These are phyloP conservation scores for Halichoerus grypus DNA, from an alignment of 2,113 vertebrate species.

Conservation along the genomic window DNA sequence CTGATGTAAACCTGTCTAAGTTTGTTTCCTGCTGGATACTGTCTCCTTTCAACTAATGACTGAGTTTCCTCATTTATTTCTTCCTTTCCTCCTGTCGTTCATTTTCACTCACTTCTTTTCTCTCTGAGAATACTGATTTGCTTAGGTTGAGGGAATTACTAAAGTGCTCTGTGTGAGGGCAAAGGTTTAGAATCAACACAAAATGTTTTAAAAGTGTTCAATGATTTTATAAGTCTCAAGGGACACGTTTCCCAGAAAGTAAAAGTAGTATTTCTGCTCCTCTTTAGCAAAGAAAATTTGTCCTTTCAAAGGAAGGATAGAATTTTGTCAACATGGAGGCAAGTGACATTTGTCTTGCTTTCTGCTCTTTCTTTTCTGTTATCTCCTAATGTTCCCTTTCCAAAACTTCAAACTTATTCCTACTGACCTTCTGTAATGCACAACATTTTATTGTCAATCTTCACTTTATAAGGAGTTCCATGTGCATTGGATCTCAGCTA, in stretches of 20 bases:
- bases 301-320: background rate
- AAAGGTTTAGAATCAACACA: constrained; percentile 1
- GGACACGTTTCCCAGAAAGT: background rate
- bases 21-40: background rate
- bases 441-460: background rate
- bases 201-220: background rate
- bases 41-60: background rate
- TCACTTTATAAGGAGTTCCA: background rate
- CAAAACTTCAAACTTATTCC: background rate
- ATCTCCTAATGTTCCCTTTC: background rate
- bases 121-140: background rate
- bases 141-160: constrained; percentile 44
- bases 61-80: background rate
- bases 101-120: background rate
- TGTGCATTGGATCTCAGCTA: background rate
- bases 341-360: background rate
- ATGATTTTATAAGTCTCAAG: background rate
- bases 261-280: background rate
- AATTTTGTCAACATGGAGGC: constrained; percentile 12
- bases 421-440: background rate
- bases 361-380: background rate
- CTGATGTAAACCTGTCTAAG: background rate
- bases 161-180: background rate
- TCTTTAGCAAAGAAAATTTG: background rate
- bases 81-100: background rate